phyloP scores from a whole-genome alignment of 2,888 invertebrate genomes.

The Lysandra bellargus region DNA sequence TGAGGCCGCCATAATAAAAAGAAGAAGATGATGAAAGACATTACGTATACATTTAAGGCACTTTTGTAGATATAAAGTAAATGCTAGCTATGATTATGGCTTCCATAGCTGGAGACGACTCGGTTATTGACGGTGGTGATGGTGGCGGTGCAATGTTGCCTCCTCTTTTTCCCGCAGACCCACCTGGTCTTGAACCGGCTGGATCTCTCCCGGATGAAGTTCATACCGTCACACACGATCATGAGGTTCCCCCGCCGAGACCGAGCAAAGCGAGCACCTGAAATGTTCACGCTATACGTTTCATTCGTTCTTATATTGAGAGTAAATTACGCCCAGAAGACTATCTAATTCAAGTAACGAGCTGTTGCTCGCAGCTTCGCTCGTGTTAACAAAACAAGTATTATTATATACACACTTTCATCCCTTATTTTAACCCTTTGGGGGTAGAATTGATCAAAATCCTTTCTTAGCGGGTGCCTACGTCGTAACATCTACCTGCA shows the following conservation, averaged over 20 bases:
- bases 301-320: not conserved
- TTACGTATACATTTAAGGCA: not conserved
- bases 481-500: too few species aligned
- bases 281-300: conserved; percentile 3
- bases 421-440: too few species aligned
- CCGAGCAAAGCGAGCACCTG: conserved; percentile 51
- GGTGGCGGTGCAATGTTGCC: conserved; percentile 58
- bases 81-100: conserved; percentile 61
- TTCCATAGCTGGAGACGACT: conserved; percentile 55
- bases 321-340: too few species aligned
- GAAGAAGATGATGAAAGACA: too few species aligned
- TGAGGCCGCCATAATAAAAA: too few species aligned
- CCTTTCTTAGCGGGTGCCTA: too few species aligned
- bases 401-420: too few species aligned
- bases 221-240: conserved; percentile 58
- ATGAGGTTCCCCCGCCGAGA: conserved; percentile 66
- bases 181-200: conserved; percentile 55
- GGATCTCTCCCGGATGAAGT: conserved; percentile 60
- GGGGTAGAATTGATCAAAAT: too few species aligned
- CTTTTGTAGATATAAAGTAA: not conserved
- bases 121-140: conserved; percentile 55
- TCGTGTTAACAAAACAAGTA: too few species aligned
- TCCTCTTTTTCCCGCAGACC: conserved; percentile 64
- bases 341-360: too few species aligned
- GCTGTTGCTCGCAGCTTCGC: too few species aligned